Evolutionary conservation across 2,888 invertebrate species (phyloP).

Genomic region (Euphydryas editha): DNA sequence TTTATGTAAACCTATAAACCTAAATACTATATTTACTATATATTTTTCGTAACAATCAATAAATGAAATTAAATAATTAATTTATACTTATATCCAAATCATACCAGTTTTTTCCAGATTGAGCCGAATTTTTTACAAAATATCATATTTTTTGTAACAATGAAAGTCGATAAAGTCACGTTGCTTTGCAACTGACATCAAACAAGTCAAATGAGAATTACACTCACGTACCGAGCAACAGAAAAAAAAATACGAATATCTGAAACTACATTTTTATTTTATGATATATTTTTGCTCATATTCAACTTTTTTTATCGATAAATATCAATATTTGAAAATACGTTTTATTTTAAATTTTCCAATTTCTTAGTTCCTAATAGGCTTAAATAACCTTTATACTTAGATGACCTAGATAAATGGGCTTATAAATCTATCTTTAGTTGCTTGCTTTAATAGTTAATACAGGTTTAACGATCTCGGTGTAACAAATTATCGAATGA

Average conservation of each 20-base stretch:
- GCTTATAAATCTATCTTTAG: not conserved
- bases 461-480: not conserved
- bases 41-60: too few species aligned
- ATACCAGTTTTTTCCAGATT: not conserved
- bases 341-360: too few species aligned
- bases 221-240: not conserved
- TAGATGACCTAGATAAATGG: too few species aligned
- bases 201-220: not conserved
- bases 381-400: too few species aligned
- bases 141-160: not conserved
- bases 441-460: not conserved
- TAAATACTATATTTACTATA: too few species aligned
- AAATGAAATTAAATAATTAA: too few species aligned
- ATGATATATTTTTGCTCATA: not conserved
- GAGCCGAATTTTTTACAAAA: not conserved
- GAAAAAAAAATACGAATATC: not conserved
- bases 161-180: conserved; percentile 4
- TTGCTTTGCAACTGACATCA: conserved; percentile 2
- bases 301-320: not conserved
- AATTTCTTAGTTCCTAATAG: too few species aligned
- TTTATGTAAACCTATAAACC: too few species aligned
- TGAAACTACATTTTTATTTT: not conserved
- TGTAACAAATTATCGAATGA: not conserved
- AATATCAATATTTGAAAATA: too few species aligned
- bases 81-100: not conserved